Conservation (phyloP, 2,797 vertebrate genomes). For the Poecilia picta region DNA sequence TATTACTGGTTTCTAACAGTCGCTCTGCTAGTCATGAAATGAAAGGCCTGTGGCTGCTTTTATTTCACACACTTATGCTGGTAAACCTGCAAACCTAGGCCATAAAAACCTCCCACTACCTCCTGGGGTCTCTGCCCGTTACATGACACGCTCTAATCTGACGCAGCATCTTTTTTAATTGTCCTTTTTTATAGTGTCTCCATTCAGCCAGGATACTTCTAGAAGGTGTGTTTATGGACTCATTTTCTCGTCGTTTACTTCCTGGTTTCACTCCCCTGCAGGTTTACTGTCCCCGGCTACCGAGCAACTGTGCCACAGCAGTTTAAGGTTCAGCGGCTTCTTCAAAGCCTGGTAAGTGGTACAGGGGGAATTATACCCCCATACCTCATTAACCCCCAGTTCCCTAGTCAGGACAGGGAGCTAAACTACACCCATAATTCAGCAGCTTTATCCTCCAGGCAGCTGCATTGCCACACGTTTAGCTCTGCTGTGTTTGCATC, state of each 20-base stretch:
- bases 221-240: background rate
- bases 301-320: background rate
- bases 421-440: constrained; percentile 39
- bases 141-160: constrained; percentile 19
- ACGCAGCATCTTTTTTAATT: constrained; percentile 22
- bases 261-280: background rate
- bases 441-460: constrained; percentile 23
- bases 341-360: constrained; percentile 32
- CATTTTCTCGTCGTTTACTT: background rate
- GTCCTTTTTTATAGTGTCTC: constrained; percentile 8
- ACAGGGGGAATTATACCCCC: constrained; percentile 32
- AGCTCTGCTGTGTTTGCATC: constrained; percentile 8
- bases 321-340: constrained; percentile 22
- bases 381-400: constrained; percentile 29
- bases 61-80: background rate
- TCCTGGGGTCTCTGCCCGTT: constrained; percentile 18
- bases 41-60: constrained; percentile 19
- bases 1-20: constrained; percentile 25
- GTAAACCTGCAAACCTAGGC: constrained; percentile 5
- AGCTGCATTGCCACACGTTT: background rate
- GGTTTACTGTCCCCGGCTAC: constrained; percentile 7
- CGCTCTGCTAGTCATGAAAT: constrained; percentile 21
- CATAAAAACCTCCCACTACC: constrained; percentile 19
- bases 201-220: background rate
- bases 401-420: constrained; percentile 19